phyloP scores from a whole-genome alignment of 2,888 invertebrate genomes.

The Acanthosepion lycidas region DNA sequence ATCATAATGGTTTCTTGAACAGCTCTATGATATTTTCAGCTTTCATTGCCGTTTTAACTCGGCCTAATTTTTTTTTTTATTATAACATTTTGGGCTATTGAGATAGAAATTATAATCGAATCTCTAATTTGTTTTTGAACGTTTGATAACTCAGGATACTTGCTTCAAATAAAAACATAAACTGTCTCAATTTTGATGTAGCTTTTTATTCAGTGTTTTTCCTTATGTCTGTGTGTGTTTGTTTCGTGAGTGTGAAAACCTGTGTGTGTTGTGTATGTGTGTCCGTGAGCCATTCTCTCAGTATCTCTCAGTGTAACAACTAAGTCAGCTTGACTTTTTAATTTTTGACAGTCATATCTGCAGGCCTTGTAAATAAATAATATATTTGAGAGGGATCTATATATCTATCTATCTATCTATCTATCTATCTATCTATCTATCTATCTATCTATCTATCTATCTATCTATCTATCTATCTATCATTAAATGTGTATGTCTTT shows the following conservation, averaged over 20 bases:
- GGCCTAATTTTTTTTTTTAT: background rate
- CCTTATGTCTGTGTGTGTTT: background rate
- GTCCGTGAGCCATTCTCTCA: background rate
- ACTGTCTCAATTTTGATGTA: background rate
- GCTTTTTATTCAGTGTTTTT: background rate
- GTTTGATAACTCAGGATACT: background rate
- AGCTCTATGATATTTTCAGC: background rate
- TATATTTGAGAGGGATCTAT: too few species aligned
- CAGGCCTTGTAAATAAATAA: too few species aligned
- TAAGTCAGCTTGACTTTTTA: too few species aligned
- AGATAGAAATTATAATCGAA: background rate
- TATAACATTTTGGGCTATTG: background rate
- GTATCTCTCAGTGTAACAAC: too few species aligned
- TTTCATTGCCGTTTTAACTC: background rate
- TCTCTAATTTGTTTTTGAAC: too few species aligned
- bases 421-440: background rate
- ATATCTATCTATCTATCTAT: too few species aligned
- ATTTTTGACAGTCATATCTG: too few species aligned
- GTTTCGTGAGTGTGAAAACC: fast-evolving
- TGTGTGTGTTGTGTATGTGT: background rate
- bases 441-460: too few species aligned
- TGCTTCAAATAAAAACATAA: background rate
- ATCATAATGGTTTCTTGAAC: background rate
- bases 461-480: too few species aligned
- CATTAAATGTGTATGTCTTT: too few species aligned